Conservation (phyloP, 2,888 invertebrate species). For the Leucozona laternaria region DNA sequence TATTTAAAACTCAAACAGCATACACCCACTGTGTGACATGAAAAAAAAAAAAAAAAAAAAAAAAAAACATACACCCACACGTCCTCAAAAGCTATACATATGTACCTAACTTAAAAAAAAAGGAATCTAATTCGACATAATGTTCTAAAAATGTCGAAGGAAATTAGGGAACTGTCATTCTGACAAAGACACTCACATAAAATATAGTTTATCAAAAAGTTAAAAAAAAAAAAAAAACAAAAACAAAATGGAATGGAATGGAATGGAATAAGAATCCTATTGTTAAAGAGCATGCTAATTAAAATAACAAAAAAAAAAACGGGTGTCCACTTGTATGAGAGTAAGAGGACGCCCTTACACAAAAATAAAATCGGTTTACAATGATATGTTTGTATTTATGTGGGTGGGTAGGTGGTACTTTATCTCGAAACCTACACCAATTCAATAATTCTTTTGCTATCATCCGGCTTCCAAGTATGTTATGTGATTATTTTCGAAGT, state of each 20-base stretch:
- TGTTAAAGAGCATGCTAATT: constrained; percentile 2
- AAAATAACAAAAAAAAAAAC: constrained; percentile 4
- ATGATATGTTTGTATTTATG: neutral
- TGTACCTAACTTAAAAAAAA: neutral
- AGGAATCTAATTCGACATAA: neutral
- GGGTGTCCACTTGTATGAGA: neutral
- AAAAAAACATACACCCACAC: neutral
- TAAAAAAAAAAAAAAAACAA: neutral
- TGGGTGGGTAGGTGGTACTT: neutral
- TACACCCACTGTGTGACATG: neutral
- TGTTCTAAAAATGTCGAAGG: constrained; percentile 7
- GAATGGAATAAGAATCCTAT: too few relatives aligned
- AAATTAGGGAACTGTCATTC: constrained; percentile 34
- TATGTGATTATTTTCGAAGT: neutral
- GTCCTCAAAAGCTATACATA: neutral
- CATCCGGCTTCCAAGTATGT: neutral
- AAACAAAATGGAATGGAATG: too few relatives aligned
- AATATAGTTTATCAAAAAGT: neutral
- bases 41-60: neutral
- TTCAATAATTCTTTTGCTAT: constrained; percentile 6
- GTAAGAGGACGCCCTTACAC: neutral
- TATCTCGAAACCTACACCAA: constrained; percentile 2
- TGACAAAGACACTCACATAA: constrained; percentile 9
- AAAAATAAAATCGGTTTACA: neutral
- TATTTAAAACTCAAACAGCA: constrained; percentile 1